Conservation (phyloP, 2,888 invertebrate genomes). For the Cheilosia scutellata region DNA sequence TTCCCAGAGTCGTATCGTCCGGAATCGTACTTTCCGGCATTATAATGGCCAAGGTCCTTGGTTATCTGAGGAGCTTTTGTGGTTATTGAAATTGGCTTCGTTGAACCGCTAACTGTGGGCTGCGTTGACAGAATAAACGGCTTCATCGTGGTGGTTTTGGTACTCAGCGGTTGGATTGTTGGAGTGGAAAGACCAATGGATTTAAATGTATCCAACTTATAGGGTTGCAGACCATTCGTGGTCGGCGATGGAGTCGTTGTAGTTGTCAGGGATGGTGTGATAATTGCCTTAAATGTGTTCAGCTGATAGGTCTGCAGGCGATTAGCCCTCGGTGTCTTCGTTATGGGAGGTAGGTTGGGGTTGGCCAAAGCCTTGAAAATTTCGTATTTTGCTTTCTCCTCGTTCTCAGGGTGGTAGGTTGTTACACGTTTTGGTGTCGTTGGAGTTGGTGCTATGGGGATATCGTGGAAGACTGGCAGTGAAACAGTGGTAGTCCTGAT, state of each 20-base stretch:
- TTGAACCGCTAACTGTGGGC: not conserved
- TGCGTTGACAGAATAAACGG: not conserved
- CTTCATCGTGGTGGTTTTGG: not conserved
- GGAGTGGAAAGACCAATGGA: not conserved
- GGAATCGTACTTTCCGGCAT: slow-evolving; percentile 23
- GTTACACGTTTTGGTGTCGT: not conserved
- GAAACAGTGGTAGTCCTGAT: slow-evolving; percentile 22
- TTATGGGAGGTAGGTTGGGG: not conserved
- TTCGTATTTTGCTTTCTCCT: slow-evolving; percentile 49
- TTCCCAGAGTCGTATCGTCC: slow-evolving; percentile 31
- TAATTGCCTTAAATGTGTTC: slow-evolving; percentile 20
- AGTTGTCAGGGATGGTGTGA: slow-evolving; percentile 7
- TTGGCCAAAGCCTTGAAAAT: slow-evolving; percentile 36
- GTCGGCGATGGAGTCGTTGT: not conserved
- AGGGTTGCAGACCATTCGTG: slow-evolving; percentile 18
- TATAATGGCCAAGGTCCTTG: slow-evolving; percentile 24
- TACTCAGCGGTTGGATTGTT: not conserved
- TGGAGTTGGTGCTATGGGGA: slow-evolving; percentile 60
- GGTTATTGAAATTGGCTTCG: not conserved
- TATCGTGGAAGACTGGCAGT: slow-evolving; percentile 35
- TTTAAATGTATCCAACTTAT: slow-evolving; percentile 20
- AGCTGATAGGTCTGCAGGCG: slow-evolving; percentile 55
- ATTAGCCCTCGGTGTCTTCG: slow-evolving; percentile 42
- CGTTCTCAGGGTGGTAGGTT: slow-evolving; percentile 35
- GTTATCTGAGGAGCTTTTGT: not conserved